Evolutionary conservation across 2,797 vertebrate species (phyloP).

Genomic region (Momotus momota): DNA sequence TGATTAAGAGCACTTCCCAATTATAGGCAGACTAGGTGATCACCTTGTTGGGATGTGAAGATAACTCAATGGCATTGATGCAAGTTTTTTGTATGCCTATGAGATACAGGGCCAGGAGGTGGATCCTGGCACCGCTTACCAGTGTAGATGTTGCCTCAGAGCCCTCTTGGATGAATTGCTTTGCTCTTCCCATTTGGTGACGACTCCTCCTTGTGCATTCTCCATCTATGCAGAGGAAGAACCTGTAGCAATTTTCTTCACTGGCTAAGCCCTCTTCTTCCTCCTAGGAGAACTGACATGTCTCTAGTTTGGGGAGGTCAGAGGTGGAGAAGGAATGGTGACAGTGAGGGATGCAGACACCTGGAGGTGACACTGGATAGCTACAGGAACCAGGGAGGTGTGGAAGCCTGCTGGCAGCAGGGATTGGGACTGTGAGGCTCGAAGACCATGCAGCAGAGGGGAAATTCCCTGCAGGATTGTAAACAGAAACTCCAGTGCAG

Average conservation of each 20-base stretch:
- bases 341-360: background rate
- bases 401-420: slow-evolving; percentile 58
- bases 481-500: slow-evolving; percentile 62
- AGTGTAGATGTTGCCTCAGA: background rate
- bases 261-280: background rate
- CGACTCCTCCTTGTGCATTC: background rate
- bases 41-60: background rate
- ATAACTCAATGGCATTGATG: background rate
- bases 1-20: background rate
- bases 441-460: background rate
- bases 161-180: background rate
- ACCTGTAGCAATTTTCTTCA: background rate
- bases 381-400: slow-evolving; percentile 43
- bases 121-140: background rate
- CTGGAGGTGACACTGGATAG: slow-evolving; percentile 63
- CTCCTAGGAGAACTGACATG: background rate
- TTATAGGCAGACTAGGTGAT: background rate
- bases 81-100: background rate
- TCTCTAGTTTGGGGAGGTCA: background rate
- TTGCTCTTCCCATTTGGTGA: background rate
- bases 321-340: slow-evolving; percentile 27
- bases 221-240: background rate
- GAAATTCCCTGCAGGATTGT: slow-evolving; percentile 63
- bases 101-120: background rate
- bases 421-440: background rate